Conservation (phyloP, 2,113 vertebrate genomes). For the Athene cunicularia region DNA sequence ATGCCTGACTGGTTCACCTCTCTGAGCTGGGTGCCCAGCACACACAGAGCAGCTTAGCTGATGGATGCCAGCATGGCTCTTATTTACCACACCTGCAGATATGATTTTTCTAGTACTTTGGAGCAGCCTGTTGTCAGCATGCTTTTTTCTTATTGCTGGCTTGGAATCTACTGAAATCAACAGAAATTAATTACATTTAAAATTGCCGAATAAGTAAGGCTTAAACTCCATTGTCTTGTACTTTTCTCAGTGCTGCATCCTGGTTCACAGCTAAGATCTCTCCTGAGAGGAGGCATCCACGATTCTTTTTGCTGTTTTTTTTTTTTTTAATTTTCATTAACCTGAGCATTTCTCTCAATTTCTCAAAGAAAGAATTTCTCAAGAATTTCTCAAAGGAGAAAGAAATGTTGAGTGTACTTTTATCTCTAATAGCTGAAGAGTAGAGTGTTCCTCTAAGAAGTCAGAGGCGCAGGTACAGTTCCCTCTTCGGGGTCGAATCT, state of each 20-base stretch:
- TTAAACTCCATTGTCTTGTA: neutral
- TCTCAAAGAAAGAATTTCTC: too few species aligned
- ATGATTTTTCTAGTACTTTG: neutral
- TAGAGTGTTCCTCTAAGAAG: neutral
- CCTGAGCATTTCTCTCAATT: neutral
- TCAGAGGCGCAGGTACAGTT: neutral
- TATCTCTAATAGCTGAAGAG: neutral
- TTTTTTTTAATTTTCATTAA: neutral
- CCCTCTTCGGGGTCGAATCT: neutral
- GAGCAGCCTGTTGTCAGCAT: neutral
- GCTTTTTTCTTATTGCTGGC: neutral
- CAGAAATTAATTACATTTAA: neutral
- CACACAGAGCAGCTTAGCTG: neutral
- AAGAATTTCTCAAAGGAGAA: neutral
- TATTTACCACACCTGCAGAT: neutral
- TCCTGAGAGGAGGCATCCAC: neutral
- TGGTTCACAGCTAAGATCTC: neutral
- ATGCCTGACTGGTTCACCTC: neutral
- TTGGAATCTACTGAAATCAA: neutral
- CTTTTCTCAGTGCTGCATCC: neutral
- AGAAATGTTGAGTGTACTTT: neutral
- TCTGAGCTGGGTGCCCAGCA: neutral
- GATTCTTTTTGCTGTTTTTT: neutral
- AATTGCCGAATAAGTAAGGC: neutral
- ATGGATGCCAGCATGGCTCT: neutral